Percentiles rank a stretch among this genome's conserved stretches.
phyloP scores from a whole-genome alignment of 2,888 invertebrate genomes.

The Oithona nana region DNA sequence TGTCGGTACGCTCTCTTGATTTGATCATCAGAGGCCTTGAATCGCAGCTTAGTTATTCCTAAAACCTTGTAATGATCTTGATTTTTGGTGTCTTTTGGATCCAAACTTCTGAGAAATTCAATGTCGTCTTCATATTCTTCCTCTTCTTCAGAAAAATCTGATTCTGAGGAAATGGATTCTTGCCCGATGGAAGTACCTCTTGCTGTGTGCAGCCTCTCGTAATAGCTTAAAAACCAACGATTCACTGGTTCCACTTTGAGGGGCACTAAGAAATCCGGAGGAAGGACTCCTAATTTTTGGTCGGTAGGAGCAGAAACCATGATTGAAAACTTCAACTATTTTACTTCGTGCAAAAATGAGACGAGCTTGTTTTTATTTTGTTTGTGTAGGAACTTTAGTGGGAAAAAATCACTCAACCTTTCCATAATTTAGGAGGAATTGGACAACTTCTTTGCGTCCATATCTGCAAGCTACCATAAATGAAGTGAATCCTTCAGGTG shows the following conservation, averaged over 20 bases:
- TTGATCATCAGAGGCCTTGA: constrained; percentile 72
- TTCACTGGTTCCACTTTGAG: constrained; percentile 18
- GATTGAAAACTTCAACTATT: too few species aligned
- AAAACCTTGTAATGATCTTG: constrained; percentile 94
- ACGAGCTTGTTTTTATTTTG: too few species aligned
- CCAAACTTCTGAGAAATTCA: constrained; percentile 60
- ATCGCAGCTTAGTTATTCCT: constrained; percentile 62
- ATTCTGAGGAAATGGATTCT: constrained; percentile 3
- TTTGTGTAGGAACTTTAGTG: too few species aligned
- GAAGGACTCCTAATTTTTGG: too few species aligned
- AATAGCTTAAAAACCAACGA: constrained; percentile 18
- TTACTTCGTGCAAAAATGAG: too few species aligned
- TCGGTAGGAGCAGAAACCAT: too few species aligned
- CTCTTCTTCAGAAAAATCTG: constrained; percentile 21
- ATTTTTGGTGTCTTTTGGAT: constrained; percentile 53
- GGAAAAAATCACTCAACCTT: too few species aligned
- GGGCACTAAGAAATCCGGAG: too few species aligned
- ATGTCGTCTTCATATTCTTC: constrained; percentile 45
- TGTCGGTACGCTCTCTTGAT: constrained; percentile 77
- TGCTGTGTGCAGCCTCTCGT: constrained; percentile 7
- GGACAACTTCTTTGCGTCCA: too few species aligned
- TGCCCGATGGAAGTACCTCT: background rate
- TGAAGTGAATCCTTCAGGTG: too few species aligned
- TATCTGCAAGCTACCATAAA: too few species aligned
- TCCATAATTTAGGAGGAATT: too few species aligned